Evolutionary conservation across 2,797 vertebrate species (phyloP).

Genomic region (Telmatherina bonti): DNA sequence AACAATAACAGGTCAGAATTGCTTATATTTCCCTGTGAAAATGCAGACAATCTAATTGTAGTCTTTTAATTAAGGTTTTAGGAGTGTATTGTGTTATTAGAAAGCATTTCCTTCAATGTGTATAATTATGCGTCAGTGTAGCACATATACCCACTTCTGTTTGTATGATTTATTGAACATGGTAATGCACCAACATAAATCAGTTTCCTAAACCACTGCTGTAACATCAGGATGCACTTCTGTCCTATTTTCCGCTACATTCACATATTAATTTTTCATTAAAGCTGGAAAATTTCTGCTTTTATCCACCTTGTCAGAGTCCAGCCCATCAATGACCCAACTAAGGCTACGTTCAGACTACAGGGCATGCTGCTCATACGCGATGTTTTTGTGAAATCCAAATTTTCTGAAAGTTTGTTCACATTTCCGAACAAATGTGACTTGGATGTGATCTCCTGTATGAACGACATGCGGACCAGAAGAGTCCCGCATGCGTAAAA

Average conservation of each 20-base stretch:
- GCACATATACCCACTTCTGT: not conserved
- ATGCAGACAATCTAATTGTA: conserved; percentile 1
- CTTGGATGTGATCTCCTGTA: too few species aligned
- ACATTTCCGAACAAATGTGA: too few species aligned
- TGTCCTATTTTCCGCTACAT: not conserved
- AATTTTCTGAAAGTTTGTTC: too few species aligned
- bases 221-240: not conserved
- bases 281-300: not conserved
- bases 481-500: too few species aligned
- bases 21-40: not conserved
- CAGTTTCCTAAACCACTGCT: not conserved
- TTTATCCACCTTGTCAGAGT: not conserved
- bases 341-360: too few species aligned
- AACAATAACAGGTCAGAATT: conserved; percentile 23
- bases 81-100: not conserved
- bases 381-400: too few species aligned
- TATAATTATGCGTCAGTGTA: not conserved
- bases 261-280: not conserved
- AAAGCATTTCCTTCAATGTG: not conserved
- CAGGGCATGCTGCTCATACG: too few species aligned
- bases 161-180: not conserved
- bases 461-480: too few species aligned
- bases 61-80: not conserved
- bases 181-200: not conserved
- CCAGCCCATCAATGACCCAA: not conserved